phyloP scores from a whole-genome alignment of 2,888 invertebrate species.

The Dicycla oo region DNA sequence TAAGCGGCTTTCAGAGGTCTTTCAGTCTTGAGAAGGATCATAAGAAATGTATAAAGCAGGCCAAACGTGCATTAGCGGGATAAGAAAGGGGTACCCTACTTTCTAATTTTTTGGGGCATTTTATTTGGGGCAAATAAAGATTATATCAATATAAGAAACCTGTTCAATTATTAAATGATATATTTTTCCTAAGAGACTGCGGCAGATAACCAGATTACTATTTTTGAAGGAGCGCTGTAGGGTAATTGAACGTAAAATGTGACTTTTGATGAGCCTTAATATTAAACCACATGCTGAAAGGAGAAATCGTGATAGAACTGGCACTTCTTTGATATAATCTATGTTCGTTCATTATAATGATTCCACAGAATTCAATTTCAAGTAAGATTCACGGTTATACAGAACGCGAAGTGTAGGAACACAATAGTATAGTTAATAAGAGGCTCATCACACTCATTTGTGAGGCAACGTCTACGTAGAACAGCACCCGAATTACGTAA shows the following conservation, averaged over 20 bases:
- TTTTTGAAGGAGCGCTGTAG: background rate
- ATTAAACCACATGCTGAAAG: background rate
- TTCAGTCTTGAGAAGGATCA: constrained; percentile 28
- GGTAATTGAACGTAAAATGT: background rate
- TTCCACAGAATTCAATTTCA: background rate
- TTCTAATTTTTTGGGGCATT: background rate
- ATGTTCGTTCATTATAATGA: background rate
- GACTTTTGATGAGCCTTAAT: background rate
- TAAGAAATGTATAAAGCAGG: constrained; percentile 26
- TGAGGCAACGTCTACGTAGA: background rate
- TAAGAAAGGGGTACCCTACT: background rate
- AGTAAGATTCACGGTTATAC: too few species aligned
- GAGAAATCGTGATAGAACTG: too few species aligned
- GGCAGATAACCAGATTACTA: background rate
- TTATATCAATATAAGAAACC: background rate
- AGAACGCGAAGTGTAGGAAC: too few species aligned
- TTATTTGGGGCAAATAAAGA: background rate
- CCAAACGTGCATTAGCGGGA: constrained; percentile 17
- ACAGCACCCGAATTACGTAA: too few species aligned
- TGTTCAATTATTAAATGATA: background rate
- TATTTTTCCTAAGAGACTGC: background rate
- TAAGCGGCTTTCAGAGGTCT: constrained; percentile 33
- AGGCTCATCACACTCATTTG: constrained; percentile 2
- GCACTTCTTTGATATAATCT: too few species aligned
- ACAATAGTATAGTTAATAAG: background rate